These are phyloP conservation scores for Ariolimax columbianus DNA, from an alignment of 2,888 invertebrate genomes.

Conservation along the genomic window DNA sequence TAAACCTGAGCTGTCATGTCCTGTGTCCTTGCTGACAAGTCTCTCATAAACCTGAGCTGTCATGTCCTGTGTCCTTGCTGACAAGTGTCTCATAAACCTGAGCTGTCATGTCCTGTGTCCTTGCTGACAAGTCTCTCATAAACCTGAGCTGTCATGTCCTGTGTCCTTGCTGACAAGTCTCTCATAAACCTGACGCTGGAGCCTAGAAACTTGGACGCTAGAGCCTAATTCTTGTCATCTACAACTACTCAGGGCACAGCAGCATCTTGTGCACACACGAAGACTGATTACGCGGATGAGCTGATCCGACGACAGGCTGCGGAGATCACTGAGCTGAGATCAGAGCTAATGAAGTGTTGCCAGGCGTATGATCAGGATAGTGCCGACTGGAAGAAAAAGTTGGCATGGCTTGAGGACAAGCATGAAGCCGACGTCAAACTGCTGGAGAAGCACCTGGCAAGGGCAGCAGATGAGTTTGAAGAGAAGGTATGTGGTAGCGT, in stretches of 20 bases:
- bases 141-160: no score
- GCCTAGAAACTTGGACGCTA: no score
- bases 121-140: no score
- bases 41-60: no score
- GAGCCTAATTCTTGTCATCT: not conserved
- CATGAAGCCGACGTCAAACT: constrained; percentile 57
- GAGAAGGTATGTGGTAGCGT: constrained; percentile 63
- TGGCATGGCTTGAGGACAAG: constrained; percentile 61
- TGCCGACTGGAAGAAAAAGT: constrained; percentile 61
- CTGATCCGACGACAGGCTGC: constrained; percentile 70
- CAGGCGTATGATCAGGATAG: constrained; percentile 61
- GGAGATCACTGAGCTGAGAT: constrained; percentile 68
- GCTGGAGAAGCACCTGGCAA: constrained; percentile 61
- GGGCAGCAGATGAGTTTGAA: constrained; percentile 64
- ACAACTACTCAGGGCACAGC: not conserved
- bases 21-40: no score
- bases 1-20: no score
- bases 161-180: no score
- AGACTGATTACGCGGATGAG: constrained; percentile 69
- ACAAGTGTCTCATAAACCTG: no score
- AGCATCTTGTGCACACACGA: constrained; percentile 50
- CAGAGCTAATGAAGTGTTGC: constrained; percentile 57
- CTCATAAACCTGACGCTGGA: no score
- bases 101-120: no score
- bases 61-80: no score